phyloP scores from a whole-genome alignment of 2,113 vertebrate genomes.

The Tragulus kanchil region DNA sequence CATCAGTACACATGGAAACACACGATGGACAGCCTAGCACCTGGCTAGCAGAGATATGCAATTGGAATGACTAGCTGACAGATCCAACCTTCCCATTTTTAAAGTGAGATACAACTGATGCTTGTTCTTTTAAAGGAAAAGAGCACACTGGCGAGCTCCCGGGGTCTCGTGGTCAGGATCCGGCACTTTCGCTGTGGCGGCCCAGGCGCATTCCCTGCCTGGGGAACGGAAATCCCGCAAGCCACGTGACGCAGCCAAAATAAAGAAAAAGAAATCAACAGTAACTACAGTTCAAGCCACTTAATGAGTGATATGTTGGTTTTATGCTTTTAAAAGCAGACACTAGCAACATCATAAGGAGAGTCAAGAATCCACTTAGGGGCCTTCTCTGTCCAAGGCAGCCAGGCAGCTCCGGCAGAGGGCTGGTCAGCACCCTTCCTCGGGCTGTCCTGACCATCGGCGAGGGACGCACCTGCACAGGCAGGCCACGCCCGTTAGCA shows the following conservation, averaged over 20 bases:
- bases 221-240: background rate
- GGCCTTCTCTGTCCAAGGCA: background rate
- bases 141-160: background rate
- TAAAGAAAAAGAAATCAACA: background rate
- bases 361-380: background rate
- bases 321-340: background rate
- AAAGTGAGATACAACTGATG: background rate
- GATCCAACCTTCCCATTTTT: background rate
- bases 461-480: accelerated
- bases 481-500: background rate
- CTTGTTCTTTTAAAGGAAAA: background rate
- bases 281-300: background rate
- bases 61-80: background rate
- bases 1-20: background rate
- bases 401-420: background rate
- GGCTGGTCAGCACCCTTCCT: background rate
- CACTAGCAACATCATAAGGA: background rate
- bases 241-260: background rate
- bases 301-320: background rate
- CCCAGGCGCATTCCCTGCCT: background rate
- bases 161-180: background rate
- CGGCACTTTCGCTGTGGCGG: background rate
- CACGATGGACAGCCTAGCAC: no score
- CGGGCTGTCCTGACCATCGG: background rate
- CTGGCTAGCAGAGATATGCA: no score